A percentile compares a stretch with the other conserved stretches of the same genome.
These are phyloP conservation scores for Psylliodes chrysocephalus DNA, from an alignment of 2,888 invertebrate species.

Conservation along the genomic window DNA sequence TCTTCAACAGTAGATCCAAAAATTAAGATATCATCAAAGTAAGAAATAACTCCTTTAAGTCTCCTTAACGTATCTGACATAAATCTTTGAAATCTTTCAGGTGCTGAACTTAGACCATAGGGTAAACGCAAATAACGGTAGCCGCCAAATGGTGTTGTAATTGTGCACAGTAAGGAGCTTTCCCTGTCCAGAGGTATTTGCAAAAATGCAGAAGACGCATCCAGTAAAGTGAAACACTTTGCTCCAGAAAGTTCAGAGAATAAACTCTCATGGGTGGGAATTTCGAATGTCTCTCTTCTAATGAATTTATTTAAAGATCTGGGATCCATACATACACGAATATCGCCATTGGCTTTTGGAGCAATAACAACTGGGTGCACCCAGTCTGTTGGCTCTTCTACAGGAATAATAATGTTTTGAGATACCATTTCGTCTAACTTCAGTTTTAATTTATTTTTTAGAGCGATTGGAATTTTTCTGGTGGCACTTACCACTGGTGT, in stretches of 20 bases:
- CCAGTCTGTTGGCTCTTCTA: not conserved
- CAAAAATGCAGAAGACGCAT: not conserved
- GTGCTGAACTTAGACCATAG: not conserved
- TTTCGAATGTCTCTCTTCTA: not conserved
- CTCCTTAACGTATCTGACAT: not conserved
- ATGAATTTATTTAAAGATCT: not conserved
- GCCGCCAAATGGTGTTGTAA: constrained; percentile 1
- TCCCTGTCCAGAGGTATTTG: constrained; percentile 6
- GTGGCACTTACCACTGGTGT: too few species aligned
- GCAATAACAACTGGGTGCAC: not conserved
- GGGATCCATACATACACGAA: not conserved
- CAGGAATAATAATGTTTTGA: too few species aligned
- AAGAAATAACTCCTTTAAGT: not conserved
- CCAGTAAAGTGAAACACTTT: not conserved
- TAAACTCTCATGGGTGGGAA: not conserved
- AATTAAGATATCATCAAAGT: not conserved
- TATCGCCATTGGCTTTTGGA: not conserved
- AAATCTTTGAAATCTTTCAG: constrained; percentile 1
- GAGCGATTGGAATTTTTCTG: too few species aligned
- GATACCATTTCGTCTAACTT: too few species aligned
- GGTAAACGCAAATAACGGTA: not conserved
- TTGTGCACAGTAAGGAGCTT: not conserved
- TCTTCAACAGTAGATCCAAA: not conserved
- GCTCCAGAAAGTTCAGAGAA: not conserved
- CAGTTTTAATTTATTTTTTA: too few species aligned